A percentile compares a stretch with the other conserved stretches of the same genome.
These are phyloP conservation scores for Hyphantria cunea DNA, from an alignment of 1,140 invertebrate species.

Conservation along the genomic window DNA sequence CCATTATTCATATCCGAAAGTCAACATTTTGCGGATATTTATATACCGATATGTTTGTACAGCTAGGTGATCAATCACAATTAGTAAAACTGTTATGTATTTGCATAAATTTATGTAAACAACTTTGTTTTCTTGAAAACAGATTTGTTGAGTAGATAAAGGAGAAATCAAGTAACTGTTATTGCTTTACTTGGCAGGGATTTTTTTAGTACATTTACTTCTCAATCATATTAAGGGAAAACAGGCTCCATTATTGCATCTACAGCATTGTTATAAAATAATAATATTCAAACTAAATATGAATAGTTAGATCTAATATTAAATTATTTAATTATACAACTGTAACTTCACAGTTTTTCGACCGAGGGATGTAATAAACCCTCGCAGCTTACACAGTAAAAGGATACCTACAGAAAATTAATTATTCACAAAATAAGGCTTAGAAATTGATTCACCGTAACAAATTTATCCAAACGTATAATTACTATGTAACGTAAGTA, in stretches of 20 bases:
- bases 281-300: too few relatives aligned
- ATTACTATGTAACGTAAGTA: constrained; percentile 37
- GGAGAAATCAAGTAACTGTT: neutral
- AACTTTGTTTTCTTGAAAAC: neutral
- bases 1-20: constrained; percentile 19
- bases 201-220: too few relatives aligned
- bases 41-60: neutral
- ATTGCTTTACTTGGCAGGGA: neutral
- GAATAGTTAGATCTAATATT: too few relatives aligned
- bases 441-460: constrained; percentile 20
- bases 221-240: too few relatives aligned
- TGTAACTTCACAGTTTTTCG: too few relatives aligned
- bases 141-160: too few relatives aligned
- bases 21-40: neutral
- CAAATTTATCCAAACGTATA: constrained; percentile 28
- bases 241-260: too few relatives aligned
- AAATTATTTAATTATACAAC: too few relatives aligned
- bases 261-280: too few relatives aligned
- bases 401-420: constrained; percentile 12
- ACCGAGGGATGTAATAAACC: neutral
- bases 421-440: constrained; percentile 7
- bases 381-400: neutral
- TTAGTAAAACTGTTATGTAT: constrained; percentile 12
- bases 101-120: constrained; percentile 12
- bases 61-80: constrained; percentile 10